Evolutionary conservation across 2,113 vertebrate species (phyloP), one percentile per base, ranked within the genome.

Genomic region (Anser brachyrhynchus): DNA sequence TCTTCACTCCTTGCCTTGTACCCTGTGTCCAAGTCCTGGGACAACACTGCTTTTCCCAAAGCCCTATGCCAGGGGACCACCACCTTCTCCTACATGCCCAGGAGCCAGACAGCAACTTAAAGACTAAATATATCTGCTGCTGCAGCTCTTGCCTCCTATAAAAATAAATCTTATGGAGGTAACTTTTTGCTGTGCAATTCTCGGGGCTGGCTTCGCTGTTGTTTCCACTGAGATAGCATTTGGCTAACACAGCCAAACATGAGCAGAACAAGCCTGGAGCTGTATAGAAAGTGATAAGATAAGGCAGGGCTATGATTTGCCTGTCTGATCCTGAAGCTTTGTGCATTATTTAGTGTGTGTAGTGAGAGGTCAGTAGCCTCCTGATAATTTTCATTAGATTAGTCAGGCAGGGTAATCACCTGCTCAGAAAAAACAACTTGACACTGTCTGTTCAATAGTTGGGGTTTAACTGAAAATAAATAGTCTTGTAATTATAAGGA

Each of bases 361-460:
- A 91, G 87, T 29, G 29, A 52, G 95, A 97, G 96, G 97, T 97
- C 97, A 96, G 89, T 83, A 87, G 87, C 75, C 95, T 96, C 82
- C 75, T 94, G 96, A 96, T 96, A 92, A 96, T 96, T 96, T 95
- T 94, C 95, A 96, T 93, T 96, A 96, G 96, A 97, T 96, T 96
- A 97, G 94, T 82, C 23, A 41, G 75, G 90, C 87, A 96, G 96
- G 80, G 90, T 96, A 96, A 96, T 96, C 84, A 95, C 94, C 92
- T 90, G 89, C 92, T 94, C 23, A 65, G 94, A 87, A 94, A 93
- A 92, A 94, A 54, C 51, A 94, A 81, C 95, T 95, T 89, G 51
- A 90, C 87, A 81, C 84, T 87, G 62, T 76, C 88, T 96, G 70
- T 95, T 92, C 95, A 94, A 83, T 94, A 94, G 92, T 70, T 95